A percentile compares a stretch with the other conserved stretches of the same genome.
These are phyloP conservation scores for Escarpia spicata DNA, from an alignment of 2,888 invertebrate genomes.

Conservation along the genomic window DNA sequence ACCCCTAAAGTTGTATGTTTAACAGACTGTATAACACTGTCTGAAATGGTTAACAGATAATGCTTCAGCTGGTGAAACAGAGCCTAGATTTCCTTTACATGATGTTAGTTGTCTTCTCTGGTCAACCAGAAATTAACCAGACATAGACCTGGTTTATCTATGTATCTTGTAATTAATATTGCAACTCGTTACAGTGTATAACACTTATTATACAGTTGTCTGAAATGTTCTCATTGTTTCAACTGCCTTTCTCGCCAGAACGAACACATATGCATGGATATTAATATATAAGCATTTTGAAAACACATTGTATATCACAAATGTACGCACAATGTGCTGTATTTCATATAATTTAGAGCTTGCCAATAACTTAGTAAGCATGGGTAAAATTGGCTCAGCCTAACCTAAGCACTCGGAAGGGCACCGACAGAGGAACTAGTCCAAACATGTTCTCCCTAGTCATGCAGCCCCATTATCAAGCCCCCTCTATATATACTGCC, in stretches of 20 bases:
- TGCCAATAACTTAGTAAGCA: not conserved
- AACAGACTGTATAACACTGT: too few relatives aligned
- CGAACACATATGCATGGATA: not conserved
- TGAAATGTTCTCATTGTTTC: slow-evolving; percentile 4
- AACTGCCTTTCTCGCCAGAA: not conserved
- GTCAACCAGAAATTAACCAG: not conserved
- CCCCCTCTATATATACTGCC: slow-evolving; percentile 11
- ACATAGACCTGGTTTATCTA: not conserved
- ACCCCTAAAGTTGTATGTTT: too few relatives aligned
- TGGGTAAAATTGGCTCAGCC: not conserved
- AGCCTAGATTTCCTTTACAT: not conserved
- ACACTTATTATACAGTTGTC: not conserved
- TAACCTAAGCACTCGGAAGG: not conserved
- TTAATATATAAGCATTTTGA: not conserved
- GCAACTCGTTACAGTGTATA: not conserved
- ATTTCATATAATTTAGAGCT: not conserved
- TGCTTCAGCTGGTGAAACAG: too few relatives aligned
- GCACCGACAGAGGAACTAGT: not conserved
- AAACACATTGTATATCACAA: not conserved
- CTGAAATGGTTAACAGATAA: too few relatives aligned
- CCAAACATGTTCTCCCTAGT: not conserved
- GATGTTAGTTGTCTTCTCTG: not conserved
- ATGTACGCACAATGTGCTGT: not conserved
- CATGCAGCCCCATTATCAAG: slow-evolving; percentile 1
- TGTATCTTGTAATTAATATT: not conserved